Base-by-base conservation (phyloP, 1,140 invertebrate genomes). In the Geopemphigus sp. region DNA sequence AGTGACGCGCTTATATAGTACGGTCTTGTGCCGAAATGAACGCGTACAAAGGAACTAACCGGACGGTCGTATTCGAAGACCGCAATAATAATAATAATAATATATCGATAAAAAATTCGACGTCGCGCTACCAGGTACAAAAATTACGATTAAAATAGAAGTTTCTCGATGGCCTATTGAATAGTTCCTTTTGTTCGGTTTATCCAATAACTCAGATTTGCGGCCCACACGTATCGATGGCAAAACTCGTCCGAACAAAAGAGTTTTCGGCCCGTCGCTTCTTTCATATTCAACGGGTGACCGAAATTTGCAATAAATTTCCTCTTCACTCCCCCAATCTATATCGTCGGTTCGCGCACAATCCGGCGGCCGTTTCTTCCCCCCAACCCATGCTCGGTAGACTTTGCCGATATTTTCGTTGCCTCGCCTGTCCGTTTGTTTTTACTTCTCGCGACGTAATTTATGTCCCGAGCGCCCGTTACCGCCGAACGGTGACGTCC, bases 391-490 rank as follows among this genome's bases (percentile, higher is more conserved):
- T n/a, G 45, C 39, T 26, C 45, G 72, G 29, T 8, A 61, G 1
- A 63, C 32, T 47, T 39, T 63, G 74, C 22, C 47, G n/a, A 78
- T 78, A 78, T 61, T 78, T 61, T 63, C n/a, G 74, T 61, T 63
- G 57, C 50, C 72, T 17, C 24, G 72, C 57, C n/a, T 47, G 57
- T 78, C 17, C 61, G 74, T 78, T 47, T 26, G 54, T 47, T 74
- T 17, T 47, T 53, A 14, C 53, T 47, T 78, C 47, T 63, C 39
- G n/a, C 22, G 61, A 14, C 47, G 22, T 63, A 47, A 63, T 78
- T 78, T 50, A 61, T 63, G 57, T 78, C 63, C 74, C 22, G 24
- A n/a, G 32, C 57, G 47, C 39, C 32, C 56, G 32, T 59, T 32
- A 29, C 74, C 29, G 22, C 74, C 29, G 22, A 78, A 78, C 50